Evolutionary conservation across 1,140 invertebrate genomes (phyloP).

Genomic region (Pollicipes pollicipes): DNA sequence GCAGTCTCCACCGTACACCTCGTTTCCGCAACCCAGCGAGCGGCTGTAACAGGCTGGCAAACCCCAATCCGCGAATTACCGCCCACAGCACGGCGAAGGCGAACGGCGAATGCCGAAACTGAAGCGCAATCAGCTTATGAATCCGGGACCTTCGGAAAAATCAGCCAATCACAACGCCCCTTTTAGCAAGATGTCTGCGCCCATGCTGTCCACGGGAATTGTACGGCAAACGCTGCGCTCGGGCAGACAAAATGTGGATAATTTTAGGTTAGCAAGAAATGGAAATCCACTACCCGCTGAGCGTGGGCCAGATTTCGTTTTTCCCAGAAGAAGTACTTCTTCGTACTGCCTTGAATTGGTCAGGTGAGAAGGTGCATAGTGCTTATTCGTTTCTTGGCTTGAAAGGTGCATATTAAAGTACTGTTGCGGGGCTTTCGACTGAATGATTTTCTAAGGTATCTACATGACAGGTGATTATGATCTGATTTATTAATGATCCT

Average conservation of each 20-base stretch:
- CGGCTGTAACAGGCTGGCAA: too few relatives aligned
- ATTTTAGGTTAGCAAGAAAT: neutral
- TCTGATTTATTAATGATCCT: too few relatives aligned
- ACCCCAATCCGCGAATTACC: neutral
- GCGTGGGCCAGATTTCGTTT: too few relatives aligned
- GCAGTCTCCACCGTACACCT: neutral
- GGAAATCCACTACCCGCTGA: too few relatives aligned
- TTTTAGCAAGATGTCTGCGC: neutral
- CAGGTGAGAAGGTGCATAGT: neutral
- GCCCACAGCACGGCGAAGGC: neutral
- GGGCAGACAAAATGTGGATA: neutral
- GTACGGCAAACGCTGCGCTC: neutral
- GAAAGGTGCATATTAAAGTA: too few relatives aligned
- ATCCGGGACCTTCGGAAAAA: neutral
- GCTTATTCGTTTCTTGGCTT: too few relatives aligned
- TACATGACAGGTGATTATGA: too few relatives aligned
- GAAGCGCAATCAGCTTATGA: conserved; percentile 1
- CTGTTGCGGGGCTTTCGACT: too few relatives aligned
- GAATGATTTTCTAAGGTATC: too few relatives aligned
- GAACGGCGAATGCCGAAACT: neutral
- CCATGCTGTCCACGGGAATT: neutral
- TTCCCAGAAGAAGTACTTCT: neutral
- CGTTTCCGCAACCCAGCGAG: too few relatives aligned
- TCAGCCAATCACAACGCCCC: neutral
- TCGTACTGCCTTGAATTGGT: neutral